Percentiles rank a stretch among this genome's conserved stretches.
phyloP scores from a whole-genome alignment of 2,113 vertebrate species.

The Lampris megalopsis region DNA sequence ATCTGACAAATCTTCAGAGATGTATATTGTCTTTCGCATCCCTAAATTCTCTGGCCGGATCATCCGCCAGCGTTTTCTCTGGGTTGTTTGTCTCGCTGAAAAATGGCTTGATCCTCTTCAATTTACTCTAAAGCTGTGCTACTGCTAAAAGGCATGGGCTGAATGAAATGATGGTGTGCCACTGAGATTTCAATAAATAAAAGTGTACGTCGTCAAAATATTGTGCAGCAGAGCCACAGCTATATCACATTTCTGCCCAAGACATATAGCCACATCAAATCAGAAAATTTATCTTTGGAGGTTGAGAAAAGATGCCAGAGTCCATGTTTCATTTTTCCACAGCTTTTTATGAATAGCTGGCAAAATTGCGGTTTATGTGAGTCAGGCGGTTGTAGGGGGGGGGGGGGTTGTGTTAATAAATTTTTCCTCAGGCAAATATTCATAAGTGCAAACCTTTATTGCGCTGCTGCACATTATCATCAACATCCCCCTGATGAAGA shows the following conservation, averaged over 20 bases:
- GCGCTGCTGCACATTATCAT: too few relatives aligned
- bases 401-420: too few relatives aligned
- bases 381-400: too few relatives aligned
- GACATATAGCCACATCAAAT: background rate
- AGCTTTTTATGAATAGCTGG: background rate
- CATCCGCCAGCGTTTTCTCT: too few relatives aligned
- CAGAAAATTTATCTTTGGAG: background rate
- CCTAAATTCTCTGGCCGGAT: too few relatives aligned
- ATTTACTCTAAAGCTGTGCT: background rate
- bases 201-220: background rate
- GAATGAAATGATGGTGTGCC: conserved; percentile 7
- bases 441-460: too few relatives aligned
- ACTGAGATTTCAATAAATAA: conserved; percentile 43
- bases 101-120: background rate
- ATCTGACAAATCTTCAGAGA: background rate
- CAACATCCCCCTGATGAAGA: too few relatives aligned
- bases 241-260: background rate
- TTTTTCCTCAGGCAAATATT: too few relatives aligned
- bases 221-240: background rate
- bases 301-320: background rate
- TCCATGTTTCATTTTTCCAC: too few relatives aligned
- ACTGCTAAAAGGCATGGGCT: background rate
- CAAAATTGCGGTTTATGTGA: background rate
- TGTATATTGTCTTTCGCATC: background rate
- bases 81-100: background rate